These are phyloP conservation scores for Phymastichus coffea DNA, from an alignment of 1,140 invertebrate species.

Conservation along the genomic window DNA sequence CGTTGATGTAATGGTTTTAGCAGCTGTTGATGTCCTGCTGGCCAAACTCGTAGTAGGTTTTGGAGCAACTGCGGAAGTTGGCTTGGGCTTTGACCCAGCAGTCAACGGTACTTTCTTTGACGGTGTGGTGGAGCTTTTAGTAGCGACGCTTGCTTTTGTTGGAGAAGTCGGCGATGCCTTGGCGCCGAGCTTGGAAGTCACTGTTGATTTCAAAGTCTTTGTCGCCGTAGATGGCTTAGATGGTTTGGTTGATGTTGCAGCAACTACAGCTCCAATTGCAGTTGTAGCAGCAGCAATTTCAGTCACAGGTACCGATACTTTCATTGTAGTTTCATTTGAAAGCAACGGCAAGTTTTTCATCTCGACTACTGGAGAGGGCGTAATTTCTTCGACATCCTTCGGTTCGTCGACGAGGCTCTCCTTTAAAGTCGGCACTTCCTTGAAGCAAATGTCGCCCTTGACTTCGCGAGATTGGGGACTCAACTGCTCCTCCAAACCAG, in stretches of 20 bases:
- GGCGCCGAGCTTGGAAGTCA: slow-evolving; percentile 31
- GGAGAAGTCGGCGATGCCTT: slow-evolving; percentile 47
- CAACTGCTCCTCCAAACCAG: slow-evolving; percentile 38
- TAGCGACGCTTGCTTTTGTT: slow-evolving; percentile 36
- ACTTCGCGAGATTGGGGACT: slow-evolving; percentile 15
- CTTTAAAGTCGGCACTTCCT: slow-evolving; percentile 29
- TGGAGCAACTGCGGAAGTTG: slow-evolving; percentile 25
- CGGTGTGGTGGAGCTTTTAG: slow-evolving; percentile 32
- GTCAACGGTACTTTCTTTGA: slow-evolving; percentile 38
- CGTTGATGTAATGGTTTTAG: slow-evolving; percentile 26
- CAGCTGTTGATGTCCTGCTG: slow-evolving; percentile 29
- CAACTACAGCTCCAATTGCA: slow-evolving; percentile 32
- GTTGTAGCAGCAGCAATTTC: slow-evolving; percentile 39
- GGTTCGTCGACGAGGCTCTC: slow-evolving; percentile 29
- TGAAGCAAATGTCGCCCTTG: slow-evolving; percentile 2
- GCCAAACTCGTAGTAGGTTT: slow-evolving; percentile 28
- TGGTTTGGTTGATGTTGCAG: slow-evolving; percentile 33
- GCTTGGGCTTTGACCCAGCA: slow-evolving; percentile 28
- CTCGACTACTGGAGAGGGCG: neutral
- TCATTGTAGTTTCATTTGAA: slow-evolving; percentile 29
- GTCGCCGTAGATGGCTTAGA: slow-evolving; percentile 34
- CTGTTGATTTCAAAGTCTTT: slow-evolving; percentile 35
- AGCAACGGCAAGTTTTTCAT: neutral
- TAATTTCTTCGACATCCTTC: slow-evolving; percentile 29
- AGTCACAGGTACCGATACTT: slow-evolving; percentile 35